Conservation (phyloP, 2,113 vertebrate genomes). For the Labeo rohita region DNA sequence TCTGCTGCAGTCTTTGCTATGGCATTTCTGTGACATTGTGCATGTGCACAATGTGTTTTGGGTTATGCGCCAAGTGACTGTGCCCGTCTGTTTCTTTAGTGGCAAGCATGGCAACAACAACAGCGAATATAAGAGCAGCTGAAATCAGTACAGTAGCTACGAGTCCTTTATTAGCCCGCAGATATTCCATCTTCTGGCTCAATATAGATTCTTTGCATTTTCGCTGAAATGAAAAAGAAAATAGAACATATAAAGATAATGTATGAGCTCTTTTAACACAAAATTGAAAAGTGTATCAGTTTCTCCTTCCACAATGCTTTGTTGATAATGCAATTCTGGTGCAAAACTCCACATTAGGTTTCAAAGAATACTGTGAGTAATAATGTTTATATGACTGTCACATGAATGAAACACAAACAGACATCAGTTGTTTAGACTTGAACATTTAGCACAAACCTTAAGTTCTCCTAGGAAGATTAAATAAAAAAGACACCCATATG, state of each 20-base stretch:
- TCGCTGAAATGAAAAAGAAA: conserved; percentile 34
- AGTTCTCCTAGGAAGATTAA: not conserved
- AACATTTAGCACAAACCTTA: not conserved
- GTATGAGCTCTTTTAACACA: not conserved
- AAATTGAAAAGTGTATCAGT: not conserved
- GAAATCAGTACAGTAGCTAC: conserved; percentile 33
- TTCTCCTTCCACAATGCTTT: not conserved
- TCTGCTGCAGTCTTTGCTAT: not conserved
- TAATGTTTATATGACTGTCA: not conserved
- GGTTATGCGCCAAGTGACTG: not conserved
- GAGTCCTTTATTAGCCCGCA: conserved; percentile 53
- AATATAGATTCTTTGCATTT: conserved; percentile 23
- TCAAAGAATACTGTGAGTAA: not conserved
- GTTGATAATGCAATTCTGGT: not conserved
- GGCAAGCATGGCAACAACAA: conserved; percentile 43
- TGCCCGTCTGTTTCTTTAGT: not conserved
- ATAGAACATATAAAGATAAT: not conserved
- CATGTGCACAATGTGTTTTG: not conserved
- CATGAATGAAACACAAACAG: not conserved
- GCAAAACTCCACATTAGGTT: not conserved
- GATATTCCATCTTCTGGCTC: conserved; percentile 46
- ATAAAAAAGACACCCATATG: not conserved
- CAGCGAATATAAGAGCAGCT: conserved; percentile 48
- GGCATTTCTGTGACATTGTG: not conserved
- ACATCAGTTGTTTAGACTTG: not conserved